Evolutionary conservation across 1,140 invertebrate genomes (phyloP), one percentile per base, ranked within the genome.

Genomic region (Drosophila nigromelanica): DNA sequence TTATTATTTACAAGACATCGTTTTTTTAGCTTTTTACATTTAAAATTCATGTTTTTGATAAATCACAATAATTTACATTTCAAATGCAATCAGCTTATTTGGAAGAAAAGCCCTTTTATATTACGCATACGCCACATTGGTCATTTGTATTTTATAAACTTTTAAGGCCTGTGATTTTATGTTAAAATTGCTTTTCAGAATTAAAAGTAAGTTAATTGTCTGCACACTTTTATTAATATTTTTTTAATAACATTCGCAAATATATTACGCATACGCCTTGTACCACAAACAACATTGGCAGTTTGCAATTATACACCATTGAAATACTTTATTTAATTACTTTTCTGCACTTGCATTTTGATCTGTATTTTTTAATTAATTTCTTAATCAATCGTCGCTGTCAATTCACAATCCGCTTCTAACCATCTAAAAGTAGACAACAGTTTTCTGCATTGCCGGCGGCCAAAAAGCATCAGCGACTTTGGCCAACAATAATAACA

Each of bases 391-490:
- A 37, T 48, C 47, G 33, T 8, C 21, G 27, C 10, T 18, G 39
- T 61, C 66, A 33, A 37, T 55, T 27, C 40, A n/a, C 56, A 47
- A 55, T 55, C 18, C 66, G 12, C 33, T 43, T 62, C 58, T 59
- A 76, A 68, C 56, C 51, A 43, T 52, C 56, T 47, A 11, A 54
- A 47, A 40, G 55, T 48, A 58, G 62, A 59, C 40, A 76, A 51
- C n/a, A 56, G 14, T 51, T 70, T 51, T 74, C 70, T 56, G 14
- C 21, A 27, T 37, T 47, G 52, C 74, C 70, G 52, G 14, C 64
- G 63, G 70, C 70, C 40, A 69, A 68, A 67, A 60, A 5, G 12
- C 71, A 62, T 47, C 61, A 45, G 33, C 61, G 30, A 21, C 14
- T 11, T n/a, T 18, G 37, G 47, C 21, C 55, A 51, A 74, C 43